Evolutionary conservation across 2,888 invertebrate species (phyloP).

Genomic region (Lasius fuliginosus): DNA sequence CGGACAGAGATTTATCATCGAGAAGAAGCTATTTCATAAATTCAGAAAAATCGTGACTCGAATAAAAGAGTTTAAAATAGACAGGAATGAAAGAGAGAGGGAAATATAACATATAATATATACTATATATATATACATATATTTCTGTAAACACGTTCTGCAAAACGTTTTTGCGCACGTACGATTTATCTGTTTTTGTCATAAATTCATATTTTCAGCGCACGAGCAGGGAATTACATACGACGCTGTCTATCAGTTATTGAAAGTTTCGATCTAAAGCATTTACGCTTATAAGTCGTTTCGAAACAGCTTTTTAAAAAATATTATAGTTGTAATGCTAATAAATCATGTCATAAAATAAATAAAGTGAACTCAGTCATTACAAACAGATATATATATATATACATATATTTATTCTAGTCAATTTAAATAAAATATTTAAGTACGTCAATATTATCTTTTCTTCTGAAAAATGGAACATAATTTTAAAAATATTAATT

Average conservation of each 20-base stretch:
- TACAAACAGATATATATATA: neutral
- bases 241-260: neutral
- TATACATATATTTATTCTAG: neutral
- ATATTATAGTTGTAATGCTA: neutral
- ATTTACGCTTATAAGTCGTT: neutral
- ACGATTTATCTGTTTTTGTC: constrained; percentile 1
- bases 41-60: constrained; percentile 4
- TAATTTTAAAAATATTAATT: neutral
- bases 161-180: neutral
- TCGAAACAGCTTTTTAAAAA: neutral
- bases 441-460: neutral
- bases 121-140: neutral
- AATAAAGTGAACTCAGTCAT: neutral
- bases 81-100: neutral
- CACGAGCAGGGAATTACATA: constrained; percentile 8
- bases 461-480: neutral
- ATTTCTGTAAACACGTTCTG: neutral
- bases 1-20: neutral
- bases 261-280: constrained; percentile 1
- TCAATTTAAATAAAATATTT: neutral
- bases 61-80: neutral
- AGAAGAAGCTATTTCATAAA: neutral
- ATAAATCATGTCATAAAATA: constrained; percentile 6
- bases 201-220: constrained; percentile 33
- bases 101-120: neutral